phyloP scores from a whole-genome alignment of 2,888 invertebrate species.

The Cerastis leucographa region DNA sequence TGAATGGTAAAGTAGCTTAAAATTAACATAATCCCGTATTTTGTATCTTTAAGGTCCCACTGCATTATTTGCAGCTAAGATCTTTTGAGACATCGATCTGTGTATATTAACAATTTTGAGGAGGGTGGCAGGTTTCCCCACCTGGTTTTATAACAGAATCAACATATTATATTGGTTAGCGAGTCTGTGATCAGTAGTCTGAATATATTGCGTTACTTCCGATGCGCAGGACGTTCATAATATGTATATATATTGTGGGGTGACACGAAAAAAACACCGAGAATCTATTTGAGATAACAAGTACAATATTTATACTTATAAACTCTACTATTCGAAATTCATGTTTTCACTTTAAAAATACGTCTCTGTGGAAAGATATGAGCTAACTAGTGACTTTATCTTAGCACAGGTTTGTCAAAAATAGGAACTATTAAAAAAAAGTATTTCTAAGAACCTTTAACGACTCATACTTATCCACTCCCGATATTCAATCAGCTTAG shows the following conservation, averaged over 20 bases:
- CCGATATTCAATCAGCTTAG: neutral
- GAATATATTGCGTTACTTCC: no score
- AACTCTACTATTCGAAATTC: neutral
- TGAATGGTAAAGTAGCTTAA: slow-evolving; percentile 85
- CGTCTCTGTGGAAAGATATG: neutral
- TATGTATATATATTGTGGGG: neutral
- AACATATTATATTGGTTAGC: neutral
- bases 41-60: slow-evolving; percentile 86
- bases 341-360: neutral
- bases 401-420: neutral
- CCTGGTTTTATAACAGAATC: neutral
- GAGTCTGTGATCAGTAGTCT: neutral
- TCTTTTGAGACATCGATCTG: slow-evolving; percentile 72
- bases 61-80: slow-evolving; percentile 84
- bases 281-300: neutral
- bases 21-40: slow-evolving; percentile 88
- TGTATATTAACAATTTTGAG: slow-evolving; percentile 58
- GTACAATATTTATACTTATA: no score
- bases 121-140: slow-evolving; percentile 8
- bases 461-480: neutral
- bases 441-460: neutral
- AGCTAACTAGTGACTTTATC: neutral
- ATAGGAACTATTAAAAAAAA: neutral
- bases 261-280: neutral
- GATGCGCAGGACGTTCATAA: no score